Evolutionary conservation across 2,888 invertebrate genomes (phyloP), one percentile per base, ranked within the genome.

Genomic region (Frankliniella fusca): DNA sequence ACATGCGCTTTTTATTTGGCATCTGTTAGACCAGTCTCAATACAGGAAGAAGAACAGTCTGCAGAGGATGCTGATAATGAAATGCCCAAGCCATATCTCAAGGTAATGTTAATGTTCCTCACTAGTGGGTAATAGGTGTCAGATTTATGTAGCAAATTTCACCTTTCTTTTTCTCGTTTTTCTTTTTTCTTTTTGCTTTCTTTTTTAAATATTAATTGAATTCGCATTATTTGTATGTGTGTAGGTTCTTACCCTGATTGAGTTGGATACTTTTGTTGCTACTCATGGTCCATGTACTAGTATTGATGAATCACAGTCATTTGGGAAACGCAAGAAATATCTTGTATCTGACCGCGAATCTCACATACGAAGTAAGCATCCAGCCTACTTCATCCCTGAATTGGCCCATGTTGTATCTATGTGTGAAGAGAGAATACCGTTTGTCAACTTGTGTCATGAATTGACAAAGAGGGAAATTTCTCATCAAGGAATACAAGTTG

Each of bases 321-420:
- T 84, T 18, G 83, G 83, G 0, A 85, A 85, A 80, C 82, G 85
- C 70, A 85, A 85, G 82, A 48, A 83, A 5, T 85, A 86, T 76
- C 88, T 88, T 48, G 86, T 27, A 2, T 12, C 23, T 11, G 70
- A 23, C 27, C 12, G 12, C 10, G 70, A 76, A 27, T 8, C 23
- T 10, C 70, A 23, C 70, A 88, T 84, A 85, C 88, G 90, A 84
- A 87, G 88, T 61, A 95, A 95, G 84, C 95, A 95, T 87, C 96
- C 97, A 0, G 96, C 97, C 0, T 98, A 97, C 89, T 97, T 97
- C 88, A 93, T 98, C 85, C 95, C 97, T 8, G 97, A 98, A 88
- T 89, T 98, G 84, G 96, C 97, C n/a, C 97, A 98, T 87, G 95
- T 98, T 27, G 95, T 98, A 70, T 97, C 97, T n/a, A 94, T 97